Evolutionary conservation across 2,888 invertebrate genomes (phyloP).

Genomic region (Perizoma affinitatum): DNA sequence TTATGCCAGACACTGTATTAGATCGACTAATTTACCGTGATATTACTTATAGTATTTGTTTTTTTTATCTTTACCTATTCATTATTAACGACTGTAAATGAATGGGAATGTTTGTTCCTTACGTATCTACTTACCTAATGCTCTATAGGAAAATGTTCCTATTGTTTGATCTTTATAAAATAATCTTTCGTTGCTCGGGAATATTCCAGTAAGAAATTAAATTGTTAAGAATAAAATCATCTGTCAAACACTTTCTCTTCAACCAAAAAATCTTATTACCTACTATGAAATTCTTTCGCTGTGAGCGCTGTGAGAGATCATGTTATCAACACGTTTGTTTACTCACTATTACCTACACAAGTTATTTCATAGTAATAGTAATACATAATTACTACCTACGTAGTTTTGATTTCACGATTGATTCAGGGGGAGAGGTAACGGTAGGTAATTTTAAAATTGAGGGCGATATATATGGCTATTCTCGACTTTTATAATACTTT

Average conservation of each 20-base stretch:
- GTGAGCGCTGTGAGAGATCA: neutral
- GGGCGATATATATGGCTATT: constrained; percentile 2
- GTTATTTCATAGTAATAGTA: constrained; percentile 13
- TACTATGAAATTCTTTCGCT: no score
- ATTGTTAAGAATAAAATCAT: no score
- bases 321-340: constrained; percentile 34
- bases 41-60: constrained; percentile 32
- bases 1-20: constrained; percentile 46
- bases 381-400: neutral
- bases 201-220: no score
- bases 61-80: no score
- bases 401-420: constrained; percentile 4
- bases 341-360: constrained; percentile 14
- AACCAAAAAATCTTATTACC: no score
- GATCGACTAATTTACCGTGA: constrained; percentile 46
- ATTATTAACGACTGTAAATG: neutral
- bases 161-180: no score
- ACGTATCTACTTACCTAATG: no score
- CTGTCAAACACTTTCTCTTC: no score
- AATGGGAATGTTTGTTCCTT: no score
- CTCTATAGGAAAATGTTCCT: no score
- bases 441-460: neutral
- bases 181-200: no score
- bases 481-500: constrained; percentile 5
- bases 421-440: neutral